Evolutionary conservation across 2,113 vertebrate species (phyloP), one percentile per base, ranked within the genome.

Genomic region (Columba livia): DNA sequence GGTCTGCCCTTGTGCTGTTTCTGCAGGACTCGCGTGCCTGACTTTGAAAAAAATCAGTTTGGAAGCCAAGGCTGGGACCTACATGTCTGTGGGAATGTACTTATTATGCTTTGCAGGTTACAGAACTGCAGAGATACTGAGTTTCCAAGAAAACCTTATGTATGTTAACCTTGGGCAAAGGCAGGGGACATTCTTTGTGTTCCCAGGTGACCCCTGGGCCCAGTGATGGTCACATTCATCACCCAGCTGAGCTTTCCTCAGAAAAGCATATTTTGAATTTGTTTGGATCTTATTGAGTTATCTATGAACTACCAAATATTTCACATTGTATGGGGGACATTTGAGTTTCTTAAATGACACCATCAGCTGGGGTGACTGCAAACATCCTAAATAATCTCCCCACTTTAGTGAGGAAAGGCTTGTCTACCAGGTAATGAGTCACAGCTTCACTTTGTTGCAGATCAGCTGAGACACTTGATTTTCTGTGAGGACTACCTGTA

Each of bases 401-500:
- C 36, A 26, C 26, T 90, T 89, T 85, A 90, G 94, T 84, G 86
- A 95, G 79, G 90, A 95, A 71, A 85, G 62, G 79, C 54, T 92
- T 4, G 2, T 88, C 79, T 66, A 79, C 34, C 56, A 72, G 70
- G 73, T 82, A 95, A 93, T 93, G 95, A 95, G 65, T 86, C 93
- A 90, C 91, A 92, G 94, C 61, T 75, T 47, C 66, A 54, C 77
- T 95, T 56, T 16, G 24, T 7, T 66, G 60, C 8, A 70, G 64
- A 90, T 38, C 88, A 96, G 82, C 79, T 21, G 60, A 90, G 82
- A 56, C 85, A 84, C 31, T 71, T 96, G 92, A 96, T 96, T 94
- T 95, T 87, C 69, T 75, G 64, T 53, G 53, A 90, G 65, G 64
- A 57, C 38, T 77, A 89, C 87, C 36, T 89, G 54, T 36, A 87